Evolutionary conservation across 2,888 invertebrate genomes (phyloP).

Genomic region (Acanthococcus lagerstroemiae): DNA sequence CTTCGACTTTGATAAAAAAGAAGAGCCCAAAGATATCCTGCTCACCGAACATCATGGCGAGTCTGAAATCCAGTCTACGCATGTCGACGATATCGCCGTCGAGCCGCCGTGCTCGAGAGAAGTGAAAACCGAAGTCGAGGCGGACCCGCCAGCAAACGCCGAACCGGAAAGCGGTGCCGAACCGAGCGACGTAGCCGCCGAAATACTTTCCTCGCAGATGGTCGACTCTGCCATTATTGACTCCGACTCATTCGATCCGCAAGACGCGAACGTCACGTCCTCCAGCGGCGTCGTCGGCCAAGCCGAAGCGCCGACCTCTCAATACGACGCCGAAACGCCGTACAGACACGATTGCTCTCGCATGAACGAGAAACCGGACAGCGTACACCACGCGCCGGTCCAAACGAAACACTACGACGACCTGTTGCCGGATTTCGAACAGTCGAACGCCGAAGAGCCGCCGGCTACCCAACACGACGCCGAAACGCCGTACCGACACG

Average conservation of each 20-base stretch:
- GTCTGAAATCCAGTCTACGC: neutral
- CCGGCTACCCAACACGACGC: neutral
- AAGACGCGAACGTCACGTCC: neutral
- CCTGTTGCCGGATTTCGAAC: conserved; percentile 4
- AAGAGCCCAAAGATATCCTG: neutral
- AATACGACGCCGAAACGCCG: neutral
- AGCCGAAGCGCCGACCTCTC: neutral
- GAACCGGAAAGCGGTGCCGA: neutral
- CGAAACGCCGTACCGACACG: conserved; percentile 11
- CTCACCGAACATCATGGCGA: no score
- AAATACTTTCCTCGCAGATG: neutral
- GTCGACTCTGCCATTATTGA: neutral
- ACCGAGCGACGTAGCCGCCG: neutral
- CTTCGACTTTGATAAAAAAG: neutral
- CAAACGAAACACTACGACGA: neutral
- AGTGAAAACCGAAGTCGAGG: neutral
- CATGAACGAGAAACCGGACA: conserved; percentile 11
- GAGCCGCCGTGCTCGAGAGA: neutral
- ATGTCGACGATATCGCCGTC: neutral
- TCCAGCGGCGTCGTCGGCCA: no score
- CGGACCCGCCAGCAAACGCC: neutral
- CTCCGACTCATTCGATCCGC: neutral
- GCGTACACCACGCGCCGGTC: neutral
- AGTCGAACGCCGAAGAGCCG: no score
- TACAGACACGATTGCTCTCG: conserved; percentile 14